These are phyloP conservation scores for Syritta pipiens DNA, from an alignment of 2,888 invertebrate species.

Conservation along the genomic window DNA sequence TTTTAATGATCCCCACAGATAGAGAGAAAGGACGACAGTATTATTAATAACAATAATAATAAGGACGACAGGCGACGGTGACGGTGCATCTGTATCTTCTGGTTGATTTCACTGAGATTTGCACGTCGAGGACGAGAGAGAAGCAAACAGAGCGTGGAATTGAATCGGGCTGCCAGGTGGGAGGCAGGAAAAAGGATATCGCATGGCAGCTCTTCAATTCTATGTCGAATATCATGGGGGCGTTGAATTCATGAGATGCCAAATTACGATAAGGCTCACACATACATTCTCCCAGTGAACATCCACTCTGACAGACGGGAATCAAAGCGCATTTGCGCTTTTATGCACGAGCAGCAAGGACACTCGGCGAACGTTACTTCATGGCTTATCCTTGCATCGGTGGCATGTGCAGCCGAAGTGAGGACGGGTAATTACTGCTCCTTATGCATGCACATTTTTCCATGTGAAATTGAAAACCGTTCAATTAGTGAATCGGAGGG, in stretches of 20 bases:
- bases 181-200: not conserved
- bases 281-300: not conserved
- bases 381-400: constrained; percentile 64
- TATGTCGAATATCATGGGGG: constrained; percentile 4
- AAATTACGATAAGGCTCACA: constrained; percentile 48
- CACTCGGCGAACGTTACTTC: constrained; percentile 56
- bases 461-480: constrained; percentile 71
- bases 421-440: constrained; percentile 63
- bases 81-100: constrained; percentile 28
- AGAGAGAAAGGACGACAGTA: constrained; percentile 27
- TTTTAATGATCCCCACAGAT: constrained; percentile 54
- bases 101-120: constrained; percentile 36
- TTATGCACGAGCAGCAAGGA: constrained; percentile 51
- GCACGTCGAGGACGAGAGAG: not conserved
- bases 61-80: constrained; percentile 12
- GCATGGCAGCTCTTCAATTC: not conserved
- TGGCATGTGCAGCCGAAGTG: constrained; percentile 45
- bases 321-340: constrained; percentile 45
- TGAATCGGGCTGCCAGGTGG: constrained; percentile 32
- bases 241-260: constrained; percentile 47
- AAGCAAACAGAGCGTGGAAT: constrained; percentile 21
- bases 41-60: constrained; percentile 39
- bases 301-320: not conserved
- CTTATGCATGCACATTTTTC: constrained; percentile 62
- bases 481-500: constrained; percentile 70